phyloP scores from a whole-genome alignment of 2,113 vertebrate species.

The Apistogramma diplotaenia region DNA sequence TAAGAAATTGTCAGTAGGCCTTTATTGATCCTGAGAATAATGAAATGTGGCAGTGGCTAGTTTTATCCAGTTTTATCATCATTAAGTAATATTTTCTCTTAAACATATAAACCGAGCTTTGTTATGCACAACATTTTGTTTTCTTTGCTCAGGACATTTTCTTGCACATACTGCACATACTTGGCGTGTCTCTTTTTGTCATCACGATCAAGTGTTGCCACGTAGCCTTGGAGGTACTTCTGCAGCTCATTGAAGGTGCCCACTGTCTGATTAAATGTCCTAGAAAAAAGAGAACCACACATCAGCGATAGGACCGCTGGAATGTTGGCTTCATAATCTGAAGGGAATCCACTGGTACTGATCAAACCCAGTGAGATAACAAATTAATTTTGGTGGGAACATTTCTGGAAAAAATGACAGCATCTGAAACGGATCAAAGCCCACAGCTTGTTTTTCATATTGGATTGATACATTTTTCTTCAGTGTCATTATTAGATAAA shows the following conservation, averaged over 20 bases:
- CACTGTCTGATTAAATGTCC: conserved; percentile 80
- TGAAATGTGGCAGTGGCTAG: not conserved
- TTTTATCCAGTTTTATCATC: not conserved
- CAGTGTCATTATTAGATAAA: not conserved
- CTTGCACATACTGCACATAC: conserved; percentile 56
- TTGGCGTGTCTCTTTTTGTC: conserved; percentile 78
- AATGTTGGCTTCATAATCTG: not conserved
- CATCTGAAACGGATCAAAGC: not conserved
- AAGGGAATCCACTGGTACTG: fast-evolving
- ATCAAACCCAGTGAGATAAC: not conserved
- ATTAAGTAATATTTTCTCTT: fast-evolving
- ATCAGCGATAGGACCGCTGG: not conserved
- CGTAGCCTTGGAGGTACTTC: conserved; percentile 79
- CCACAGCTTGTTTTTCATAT: not conserved
- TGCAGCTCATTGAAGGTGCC: conserved; percentile 81
- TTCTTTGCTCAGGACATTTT: not conserved
- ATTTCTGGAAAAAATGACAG: not conserved
- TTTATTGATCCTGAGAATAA: not conserved
- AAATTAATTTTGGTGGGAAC: not conserved
- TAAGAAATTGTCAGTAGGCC: not conserved
- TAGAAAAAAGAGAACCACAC: conserved; percentile 17
- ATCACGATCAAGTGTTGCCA: conserved; percentile 74
- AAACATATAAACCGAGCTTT: no score
- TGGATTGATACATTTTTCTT: not conserved
- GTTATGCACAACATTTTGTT: fast-evolving